These are phyloP conservation scores for Ovis canadensis DNA, from an alignment of 2,113 vertebrate species.

Conservation along the genomic window DNA sequence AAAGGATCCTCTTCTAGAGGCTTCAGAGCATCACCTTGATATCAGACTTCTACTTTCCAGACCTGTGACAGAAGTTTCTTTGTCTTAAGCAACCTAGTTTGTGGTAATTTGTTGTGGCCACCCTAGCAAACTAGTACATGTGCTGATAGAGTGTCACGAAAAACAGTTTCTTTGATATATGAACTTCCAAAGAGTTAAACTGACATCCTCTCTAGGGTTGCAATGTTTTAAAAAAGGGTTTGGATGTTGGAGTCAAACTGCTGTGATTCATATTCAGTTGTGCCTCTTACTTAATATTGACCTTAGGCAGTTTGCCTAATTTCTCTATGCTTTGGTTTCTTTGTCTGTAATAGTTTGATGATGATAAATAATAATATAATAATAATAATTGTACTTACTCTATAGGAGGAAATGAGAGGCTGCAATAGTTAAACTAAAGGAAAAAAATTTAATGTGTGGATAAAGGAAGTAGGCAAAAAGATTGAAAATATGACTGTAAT, in stretches of 20 bases:
- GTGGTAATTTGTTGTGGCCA: not conserved
- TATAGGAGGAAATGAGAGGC: not conserved
- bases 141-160: not conserved
- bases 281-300: not conserved
- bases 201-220: not conserved
- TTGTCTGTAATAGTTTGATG: not conserved
- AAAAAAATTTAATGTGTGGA: not conserved
- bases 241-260: not conserved
- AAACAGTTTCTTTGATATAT: not conserved
- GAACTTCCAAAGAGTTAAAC: not conserved
- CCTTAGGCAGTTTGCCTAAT: not conserved
- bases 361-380: not conserved
- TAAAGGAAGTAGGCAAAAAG: conserved; percentile 2
- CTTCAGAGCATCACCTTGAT: not conserved
- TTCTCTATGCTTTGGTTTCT: not conserved
- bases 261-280: not conserved
- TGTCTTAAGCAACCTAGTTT: not conserved
- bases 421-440: not conserved
- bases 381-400: not conserved
- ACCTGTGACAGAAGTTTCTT: not conserved
- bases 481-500: not conserved
- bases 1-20: not conserved
- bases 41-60: not conserved
- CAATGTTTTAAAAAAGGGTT: not conserved
- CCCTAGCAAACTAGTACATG: not conserved